phyloP scores from a whole-genome alignment of 2,113 vertebrate species.

The Pangasianodon hypophthalmus region DNA sequence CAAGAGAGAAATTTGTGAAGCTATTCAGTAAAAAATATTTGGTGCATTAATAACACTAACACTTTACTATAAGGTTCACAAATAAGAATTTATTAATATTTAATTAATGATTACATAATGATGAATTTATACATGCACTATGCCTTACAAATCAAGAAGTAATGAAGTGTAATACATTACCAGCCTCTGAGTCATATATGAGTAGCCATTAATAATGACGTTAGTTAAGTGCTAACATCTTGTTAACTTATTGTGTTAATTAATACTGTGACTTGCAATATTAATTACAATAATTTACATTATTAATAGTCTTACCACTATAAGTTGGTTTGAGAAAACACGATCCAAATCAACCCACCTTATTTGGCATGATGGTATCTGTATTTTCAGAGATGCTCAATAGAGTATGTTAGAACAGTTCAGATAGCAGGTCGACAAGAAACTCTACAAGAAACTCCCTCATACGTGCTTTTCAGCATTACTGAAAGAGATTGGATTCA shows the following conservation, averaged over 20 bases:
- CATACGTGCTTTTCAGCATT: background rate
- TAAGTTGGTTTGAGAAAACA: background rate
- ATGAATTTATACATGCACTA: background rate
- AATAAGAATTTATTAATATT: background rate
- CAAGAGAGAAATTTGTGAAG: background rate
- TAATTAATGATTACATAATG: background rate
- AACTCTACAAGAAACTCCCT: background rate
- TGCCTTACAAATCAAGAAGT: background rate
- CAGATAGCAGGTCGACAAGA: background rate
- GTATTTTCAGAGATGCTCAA: constrained; percentile 2
- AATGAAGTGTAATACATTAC: background rate
- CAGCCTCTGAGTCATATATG: background rate
- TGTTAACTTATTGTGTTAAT: background rate
- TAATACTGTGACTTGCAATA: background rate
- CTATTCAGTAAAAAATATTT: background rate
- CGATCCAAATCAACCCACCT: background rate
- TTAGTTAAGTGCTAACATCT: background rate
- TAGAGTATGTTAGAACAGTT: background rate
- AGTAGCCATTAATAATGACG: background rate
- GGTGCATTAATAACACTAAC: background rate
- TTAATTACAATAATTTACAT: background rate
- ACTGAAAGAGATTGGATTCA: background rate
- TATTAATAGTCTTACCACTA: background rate
- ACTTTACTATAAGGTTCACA: background rate
- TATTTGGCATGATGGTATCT: background rate